Percentiles rank a stretch among this genome's conserved stretches.
phyloP scores from a whole-genome alignment of 2,888 invertebrate species.

The Deroplatys truncata region DNA sequence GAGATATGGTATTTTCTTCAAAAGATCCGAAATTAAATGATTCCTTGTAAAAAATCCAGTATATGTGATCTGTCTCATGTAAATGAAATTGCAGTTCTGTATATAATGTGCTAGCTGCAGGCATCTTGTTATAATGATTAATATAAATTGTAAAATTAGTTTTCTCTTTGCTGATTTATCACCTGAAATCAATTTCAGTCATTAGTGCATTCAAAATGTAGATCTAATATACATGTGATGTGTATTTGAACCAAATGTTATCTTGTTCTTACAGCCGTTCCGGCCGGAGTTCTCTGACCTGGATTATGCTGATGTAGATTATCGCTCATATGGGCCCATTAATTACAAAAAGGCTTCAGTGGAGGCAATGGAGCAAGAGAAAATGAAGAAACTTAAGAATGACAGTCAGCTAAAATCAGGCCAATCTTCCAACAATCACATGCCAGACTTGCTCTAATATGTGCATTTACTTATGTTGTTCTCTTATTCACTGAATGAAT shows the following conservation, averaged over 20 bases:
- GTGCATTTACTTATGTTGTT: constrained; percentile 23
- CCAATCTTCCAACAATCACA: constrained; percentile 18
- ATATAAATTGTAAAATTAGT: no score
- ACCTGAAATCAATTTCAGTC: no score
- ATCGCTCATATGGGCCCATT: constrained; percentile 85
- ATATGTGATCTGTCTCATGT: no score
- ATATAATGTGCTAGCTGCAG: no score
- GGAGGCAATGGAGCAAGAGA: constrained; percentile 54
- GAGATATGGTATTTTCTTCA: no score
- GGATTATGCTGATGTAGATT: constrained; percentile 86
- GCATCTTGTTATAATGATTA: no score
- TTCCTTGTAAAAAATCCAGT: no score
- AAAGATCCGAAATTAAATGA: no score
- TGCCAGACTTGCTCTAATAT: constrained; percentile 23
- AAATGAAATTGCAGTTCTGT: no score
- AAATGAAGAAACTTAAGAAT: constrained; percentile 16
- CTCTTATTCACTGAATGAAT: neutral
- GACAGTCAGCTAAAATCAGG: constrained; percentile 18
- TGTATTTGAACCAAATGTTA: neutral
- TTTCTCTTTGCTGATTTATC: no score
- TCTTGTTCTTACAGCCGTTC: constrained; percentile 61
- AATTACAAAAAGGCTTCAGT: constrained; percentile 88
- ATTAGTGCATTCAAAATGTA: no score
- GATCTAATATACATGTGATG: neutral
- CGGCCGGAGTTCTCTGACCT: constrained; percentile 73